Conservation (phyloP, 2,888 invertebrate genomes). For the Selenia dentaria region DNA sequence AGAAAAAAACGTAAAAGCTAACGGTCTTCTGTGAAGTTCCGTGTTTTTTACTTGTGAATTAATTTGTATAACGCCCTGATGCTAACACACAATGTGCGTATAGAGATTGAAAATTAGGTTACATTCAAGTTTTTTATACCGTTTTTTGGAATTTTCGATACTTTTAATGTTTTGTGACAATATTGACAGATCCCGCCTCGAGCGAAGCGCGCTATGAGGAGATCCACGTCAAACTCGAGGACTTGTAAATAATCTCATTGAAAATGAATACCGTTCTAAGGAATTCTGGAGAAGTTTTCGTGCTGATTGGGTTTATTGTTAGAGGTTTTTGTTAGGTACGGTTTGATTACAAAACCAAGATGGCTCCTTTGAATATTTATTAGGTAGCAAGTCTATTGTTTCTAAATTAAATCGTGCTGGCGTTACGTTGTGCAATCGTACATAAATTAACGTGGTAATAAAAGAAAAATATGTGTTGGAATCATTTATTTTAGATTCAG, state of each 20-base stretch:
- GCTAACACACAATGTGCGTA: conserved; percentile 76
- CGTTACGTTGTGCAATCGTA: conserved; percentile 29
- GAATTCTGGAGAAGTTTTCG: conserved; percentile 41
- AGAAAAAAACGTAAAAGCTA: conserved; percentile 69
- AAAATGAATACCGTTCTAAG: conserved; percentile 75
- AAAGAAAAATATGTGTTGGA: neutral
- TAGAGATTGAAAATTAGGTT: conserved; percentile 82
- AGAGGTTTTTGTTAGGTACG: conserved; percentile 58
- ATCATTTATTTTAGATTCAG: neutral
- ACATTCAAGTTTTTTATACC: conserved; percentile 65
- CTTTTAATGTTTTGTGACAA: conserved; percentile 77
- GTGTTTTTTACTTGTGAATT: conserved; percentile 71
- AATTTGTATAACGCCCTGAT: conserved; percentile 80
- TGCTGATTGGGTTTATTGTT: conserved; percentile 77
- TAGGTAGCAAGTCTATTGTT: conserved; percentile 31
- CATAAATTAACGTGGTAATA: conserved; percentile 21
- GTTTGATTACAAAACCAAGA: conserved; percentile 62
- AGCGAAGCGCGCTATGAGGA: conserved; percentile 32
- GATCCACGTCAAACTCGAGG: conserved; percentile 57
- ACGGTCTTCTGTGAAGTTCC: conserved; percentile 58
- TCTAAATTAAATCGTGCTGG: conserved; percentile 28
- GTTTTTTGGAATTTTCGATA: conserved; percentile 33
- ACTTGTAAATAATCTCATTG: conserved; percentile 82
- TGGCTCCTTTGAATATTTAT: conserved; percentile 54
- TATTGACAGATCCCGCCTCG: conserved; percentile 78